Base-by-base conservation (phyloP, 2,113 vertebrate genomes). In the Addax nasomaculatus region DNA sequence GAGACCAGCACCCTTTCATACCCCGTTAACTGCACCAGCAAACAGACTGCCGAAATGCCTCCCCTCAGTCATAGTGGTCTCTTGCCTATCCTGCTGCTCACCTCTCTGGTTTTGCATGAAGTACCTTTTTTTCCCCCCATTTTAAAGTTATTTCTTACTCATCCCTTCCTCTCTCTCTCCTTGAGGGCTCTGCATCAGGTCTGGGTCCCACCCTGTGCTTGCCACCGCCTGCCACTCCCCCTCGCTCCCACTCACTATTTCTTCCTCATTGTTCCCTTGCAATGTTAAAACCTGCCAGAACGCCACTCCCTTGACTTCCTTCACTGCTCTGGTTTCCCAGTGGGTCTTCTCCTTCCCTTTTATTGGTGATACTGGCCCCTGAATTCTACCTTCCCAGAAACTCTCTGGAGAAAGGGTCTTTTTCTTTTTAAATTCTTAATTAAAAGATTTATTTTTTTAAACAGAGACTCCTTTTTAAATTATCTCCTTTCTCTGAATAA, bases 401-500 rank as follows among this genome's bases (percentile, higher is more conserved):
- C 57, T 64, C 19, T 47, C 30, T n/a, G 23, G 43, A 83, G 39
- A 43, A 76, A 43, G 70, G 39, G 12, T 25, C 39, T 76, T 43
- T 76, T 43, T 76, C 36, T 4, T 39, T 70, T 70, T 39, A 2
- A 73, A 73, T 39, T 23, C 43, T 73, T 73, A 76, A 76, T 25
- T 27, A 27, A 76, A 76, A 43, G 39, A 27, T 49, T 49, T 49
- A 14, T 25, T 39, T 73, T 73, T 39, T 73, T 7, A 2, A 39
- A 76, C n/a, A 27, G 43, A 79, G 17, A 67, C 6, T 33, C 53
- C 64, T 62, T 57, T 60, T 95, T 96, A 85, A 90, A 57, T 85
- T 7, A 85, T 79, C 47, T n/a, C 21, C 67, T 92, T 87, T 86
- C 14, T 89, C 57, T 7, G 36, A 88, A 90, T 43, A 96, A 73